Evolutionary conservation across 2,888 invertebrate species (phyloP), one percentile per base, ranked within the genome.

Genomic region (Zhuqinia jingwanae): DNA sequence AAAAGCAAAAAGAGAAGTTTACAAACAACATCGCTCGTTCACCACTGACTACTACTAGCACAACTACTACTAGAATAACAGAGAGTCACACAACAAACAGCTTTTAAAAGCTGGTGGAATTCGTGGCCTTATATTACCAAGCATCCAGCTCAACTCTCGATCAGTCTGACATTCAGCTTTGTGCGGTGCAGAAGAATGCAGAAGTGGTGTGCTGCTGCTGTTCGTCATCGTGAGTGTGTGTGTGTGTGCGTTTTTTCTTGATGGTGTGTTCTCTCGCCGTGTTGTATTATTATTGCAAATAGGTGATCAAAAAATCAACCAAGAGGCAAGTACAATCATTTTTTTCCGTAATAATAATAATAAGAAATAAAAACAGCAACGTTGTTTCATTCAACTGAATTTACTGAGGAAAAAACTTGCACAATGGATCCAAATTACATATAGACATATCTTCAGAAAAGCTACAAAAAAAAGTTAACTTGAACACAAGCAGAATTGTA

Each of bases 121-220:
- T 8, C 36, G 20, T 20, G 20, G 42, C 60, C 65, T 68, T 79
- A 78, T 85, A 86, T 53, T 81, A 87, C 25, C 50, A 53, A 58
- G 68, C 36, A 87, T 87, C 81, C 81, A 87, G 86, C 47, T 47
- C 47, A 47, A 30, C 77, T 77, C 60, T 13, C 76, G 86, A 68
- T 82, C 86, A 87, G 86, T 87, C 86, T 87, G 81, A 76, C 77
- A 81, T 68, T 81, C 76, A 82, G 75, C 86, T 63, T 47, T 68
- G 80, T 77, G 77, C 58, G 17, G 86, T 86, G 80, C 80, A 86
- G 42, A 81, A 50, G 76, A 45, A 22, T 30, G 70, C 25, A 22
- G 76, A 22, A 63, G 68, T 47, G 27, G 30, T 30, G 81, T 73
- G 68, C 73, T 36, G 47, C 22, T 17, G n/a, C 42, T 36, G 30